phyloP scores from a whole-genome alignment of 2,797 vertebrate species.

The Oreortyx pictus region DNA sequence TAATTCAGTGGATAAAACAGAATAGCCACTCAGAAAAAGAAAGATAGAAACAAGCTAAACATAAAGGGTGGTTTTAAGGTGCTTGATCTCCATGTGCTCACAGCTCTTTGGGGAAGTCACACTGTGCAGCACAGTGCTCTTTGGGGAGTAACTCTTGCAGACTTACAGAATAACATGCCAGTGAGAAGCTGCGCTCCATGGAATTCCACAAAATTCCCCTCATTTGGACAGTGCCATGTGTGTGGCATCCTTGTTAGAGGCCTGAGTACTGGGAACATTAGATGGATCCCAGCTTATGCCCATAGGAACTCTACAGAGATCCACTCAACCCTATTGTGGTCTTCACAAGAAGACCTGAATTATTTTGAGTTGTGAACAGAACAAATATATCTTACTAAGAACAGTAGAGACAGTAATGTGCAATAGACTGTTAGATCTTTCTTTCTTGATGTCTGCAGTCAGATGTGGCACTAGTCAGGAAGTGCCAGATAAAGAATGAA shows the following conservation, averaged over 20 bases:
- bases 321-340: background rate
- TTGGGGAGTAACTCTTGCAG: background rate
- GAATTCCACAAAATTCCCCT: accelerated
- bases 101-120: background rate
- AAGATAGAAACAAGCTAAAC: accelerated
- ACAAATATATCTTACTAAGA: background rate
- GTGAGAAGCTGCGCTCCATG: background rate
- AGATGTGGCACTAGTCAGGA: background rate
- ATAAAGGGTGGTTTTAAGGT: background rate
- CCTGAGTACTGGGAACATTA: background rate
- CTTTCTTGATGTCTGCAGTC: background rate
- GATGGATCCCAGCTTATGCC: background rate
- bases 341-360: background rate
- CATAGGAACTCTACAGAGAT: background rate
- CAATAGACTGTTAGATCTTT: background rate
- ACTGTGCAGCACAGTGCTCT: background rate
- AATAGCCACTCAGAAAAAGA: background rate
- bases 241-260: background rate
- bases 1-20: background rate
- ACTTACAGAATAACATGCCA: background rate
- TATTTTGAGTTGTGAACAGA: background rate
- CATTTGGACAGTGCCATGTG: background rate
- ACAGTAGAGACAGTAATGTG: accelerated
- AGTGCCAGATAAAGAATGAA: background rate
- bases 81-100: background rate